A percentile compares a stretch with the other conserved stretches of the same genome.
phyloP scores from a whole-genome alignment of 2,113 vertebrate genomes.

The Andinoacara biseriatus region DNA sequence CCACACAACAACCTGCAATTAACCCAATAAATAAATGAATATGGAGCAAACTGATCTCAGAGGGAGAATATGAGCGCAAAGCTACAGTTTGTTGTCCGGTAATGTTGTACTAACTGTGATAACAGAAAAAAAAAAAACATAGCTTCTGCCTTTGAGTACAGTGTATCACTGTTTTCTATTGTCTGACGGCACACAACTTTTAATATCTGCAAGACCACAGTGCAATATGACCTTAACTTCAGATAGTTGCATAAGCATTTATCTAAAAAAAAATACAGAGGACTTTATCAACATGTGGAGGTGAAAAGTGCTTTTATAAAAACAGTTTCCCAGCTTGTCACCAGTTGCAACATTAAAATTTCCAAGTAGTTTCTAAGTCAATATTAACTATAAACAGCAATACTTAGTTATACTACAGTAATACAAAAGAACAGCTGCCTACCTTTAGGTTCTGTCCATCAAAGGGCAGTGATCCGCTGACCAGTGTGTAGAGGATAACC shows the following conservation, averaged over 20 bases:
- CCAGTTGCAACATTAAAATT: background rate
- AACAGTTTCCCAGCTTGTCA: background rate
- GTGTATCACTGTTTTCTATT: background rate
- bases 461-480: constrained; percentile 95
- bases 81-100: background rate
- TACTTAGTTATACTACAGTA: too few relatives aligned
- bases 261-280: background rate
- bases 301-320: background rate
- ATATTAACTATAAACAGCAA: background rate
- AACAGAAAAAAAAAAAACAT: background rate
- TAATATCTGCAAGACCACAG: background rate
- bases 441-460: constrained; percentile 98
- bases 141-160: background rate
- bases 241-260: background rate
- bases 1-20: too few relatives aligned
- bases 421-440: background rate
- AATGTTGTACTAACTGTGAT: background rate
- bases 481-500: constrained; percentile 95
- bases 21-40: background rate
- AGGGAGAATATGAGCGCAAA: background rate
- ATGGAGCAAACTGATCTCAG: background rate
- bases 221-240: background rate
- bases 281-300: background rate
- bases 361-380: background rate
- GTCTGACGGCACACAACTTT: background rate